phyloP scores from a whole-genome alignment of 2,888 invertebrate species.

The Lapara coniferarum region DNA sequence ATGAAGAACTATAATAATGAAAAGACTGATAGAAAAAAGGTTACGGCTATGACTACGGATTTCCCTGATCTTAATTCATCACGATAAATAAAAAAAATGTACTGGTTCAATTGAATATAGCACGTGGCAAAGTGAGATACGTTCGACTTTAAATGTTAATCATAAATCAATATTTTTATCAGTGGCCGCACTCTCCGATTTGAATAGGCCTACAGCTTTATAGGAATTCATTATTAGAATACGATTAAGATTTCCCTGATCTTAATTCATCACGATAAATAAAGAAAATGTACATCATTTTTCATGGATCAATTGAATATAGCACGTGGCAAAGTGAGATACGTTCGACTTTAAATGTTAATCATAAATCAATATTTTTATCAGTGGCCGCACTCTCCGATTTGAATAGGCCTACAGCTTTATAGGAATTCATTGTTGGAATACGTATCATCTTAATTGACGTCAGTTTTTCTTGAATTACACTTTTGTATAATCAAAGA shows the following conservation, averaged over 20 bases:
- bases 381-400: not conserved
- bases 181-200: not conserved
- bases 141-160: not conserved
- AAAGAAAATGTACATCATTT: not conserved
- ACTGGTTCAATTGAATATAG: not conserved
- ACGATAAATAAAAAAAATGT: not conserved
- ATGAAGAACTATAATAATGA: no score
- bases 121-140: constrained; percentile 10
- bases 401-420: not conserved
- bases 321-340: constrained; percentile 8
- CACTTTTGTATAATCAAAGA: no score
- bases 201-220: not conserved
- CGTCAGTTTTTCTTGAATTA: no score
- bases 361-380: constrained; percentile 19
- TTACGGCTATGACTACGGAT: no score
- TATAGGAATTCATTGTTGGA: not conserved
- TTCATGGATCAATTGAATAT: constrained; percentile 1
- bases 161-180: constrained; percentile 19
- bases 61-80: not conserved
- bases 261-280: not conserved
- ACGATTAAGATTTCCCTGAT: no score
- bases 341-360: not conserved
- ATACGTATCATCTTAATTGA: no score
- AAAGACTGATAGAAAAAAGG: no score
- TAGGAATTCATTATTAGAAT: not conserved